Evolutionary conservation across 2,113 vertebrate species (phyloP), one percentile per base, ranked within the genome.

Genomic region (Malurus cyaneus): DNA sequence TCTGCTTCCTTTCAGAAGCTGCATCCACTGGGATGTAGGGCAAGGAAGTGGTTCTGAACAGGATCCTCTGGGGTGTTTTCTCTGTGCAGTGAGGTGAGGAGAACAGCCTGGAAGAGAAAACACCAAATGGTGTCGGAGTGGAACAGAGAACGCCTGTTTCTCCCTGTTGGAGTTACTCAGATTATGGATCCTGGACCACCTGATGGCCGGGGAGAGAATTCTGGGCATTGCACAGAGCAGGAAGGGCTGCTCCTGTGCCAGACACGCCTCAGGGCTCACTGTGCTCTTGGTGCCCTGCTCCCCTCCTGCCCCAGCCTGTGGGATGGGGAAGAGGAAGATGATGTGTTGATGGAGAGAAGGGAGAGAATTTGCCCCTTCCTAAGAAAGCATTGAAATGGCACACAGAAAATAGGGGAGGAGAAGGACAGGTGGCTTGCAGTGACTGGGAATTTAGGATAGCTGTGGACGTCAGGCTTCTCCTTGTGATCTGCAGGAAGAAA

Each of bases 41-140:
- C 29, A n/a, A 94, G 86, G 93, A 94, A 94, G 77, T 88, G 93
- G 82, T 92, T 95, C 92, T 91, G 88, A 96, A 94, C 94, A 97
- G 93, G 94, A 96, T 96, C 94, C 95, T 94, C 95, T 69, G 86
- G 93, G 95, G 93, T 96, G 93, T 97, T 97, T 96, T 95, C 94
- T 96, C 95, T 96, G 90, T 95, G 94, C 96, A 96, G 90, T 82
- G 83, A 95, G 91, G 93, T 96, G 89, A 86, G 95, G 94, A 94
- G 92, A 96, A 93, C 93, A 90, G 83, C 56, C 91, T 89, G 76
- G 80, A 81, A 94, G 72, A 88, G 92, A 96, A 97, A 96, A 95
- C 80, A 95, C 87, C 90, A 95, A 96, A 79, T 70, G 88, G 73
- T 92, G 86, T 64, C 80, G 86, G 76, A 72, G 41, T 87, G 88